Conservation (phyloP, 2,888 invertebrate species). For the Drosophila ezoana region DNA sequence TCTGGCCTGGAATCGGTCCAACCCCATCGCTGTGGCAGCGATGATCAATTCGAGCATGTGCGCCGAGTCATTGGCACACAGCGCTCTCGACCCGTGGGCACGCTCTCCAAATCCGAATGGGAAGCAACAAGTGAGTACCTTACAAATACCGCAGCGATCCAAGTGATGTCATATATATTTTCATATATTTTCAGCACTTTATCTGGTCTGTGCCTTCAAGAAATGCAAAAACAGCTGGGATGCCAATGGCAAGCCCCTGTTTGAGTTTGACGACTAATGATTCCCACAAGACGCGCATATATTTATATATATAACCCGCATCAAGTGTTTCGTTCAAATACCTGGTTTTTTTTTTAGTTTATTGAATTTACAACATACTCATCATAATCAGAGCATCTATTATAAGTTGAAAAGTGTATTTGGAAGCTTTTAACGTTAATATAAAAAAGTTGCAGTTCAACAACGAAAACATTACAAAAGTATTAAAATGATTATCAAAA, state of each 20-base stretch:
- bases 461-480: not conserved
- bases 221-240: constrained; percentile 86
- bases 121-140: constrained; percentile 92
- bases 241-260: constrained; percentile 64
- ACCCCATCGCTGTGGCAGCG: constrained; percentile 85
- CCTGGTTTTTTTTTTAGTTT: not conserved
- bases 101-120: constrained; percentile 95
- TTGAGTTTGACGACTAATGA: constrained; percentile 65
- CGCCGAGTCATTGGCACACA: constrained; percentile 83
- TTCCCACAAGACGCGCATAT: not conserved
- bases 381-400: constrained; percentile 36
- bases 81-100: constrained; percentile 88
- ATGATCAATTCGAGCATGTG: constrained; percentile 91
- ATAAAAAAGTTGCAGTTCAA: constrained; percentile 1
- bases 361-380: constrained; percentile 20
- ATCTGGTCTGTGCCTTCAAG: constrained; percentile 93
- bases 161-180: not conserved
- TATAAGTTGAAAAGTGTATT: constrained; percentile 17
- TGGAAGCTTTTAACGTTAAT: constrained; percentile 1
- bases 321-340: constrained; percentile 15
- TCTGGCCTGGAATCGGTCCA: constrained; percentile 92
- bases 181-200: constrained; percentile 88
- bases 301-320: constrained; percentile 7
- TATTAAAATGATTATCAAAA: not conserved
- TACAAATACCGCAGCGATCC: no score